These are phyloP conservation scores for Hormiphora californensis DNA, from an alignment of 37 sponge, comb jelly and placozoan genomes.

Conservation along the genomic window DNA sequence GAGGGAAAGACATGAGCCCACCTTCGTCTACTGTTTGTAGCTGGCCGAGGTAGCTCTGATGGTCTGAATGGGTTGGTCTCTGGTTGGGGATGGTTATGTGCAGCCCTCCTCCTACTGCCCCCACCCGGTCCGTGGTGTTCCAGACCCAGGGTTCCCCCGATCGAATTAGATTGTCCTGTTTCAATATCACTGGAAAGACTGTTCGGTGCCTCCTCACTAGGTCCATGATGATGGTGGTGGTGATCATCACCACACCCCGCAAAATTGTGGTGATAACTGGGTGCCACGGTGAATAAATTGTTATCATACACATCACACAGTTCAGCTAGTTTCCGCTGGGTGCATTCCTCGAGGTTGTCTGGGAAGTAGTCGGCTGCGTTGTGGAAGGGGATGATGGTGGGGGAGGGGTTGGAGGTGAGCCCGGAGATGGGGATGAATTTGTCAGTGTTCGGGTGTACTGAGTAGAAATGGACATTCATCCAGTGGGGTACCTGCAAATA, in stretches of 20 bases:
- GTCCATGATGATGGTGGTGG: not conserved
- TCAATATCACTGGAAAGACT: slow-evolving; percentile 23
- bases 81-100: not conserved
- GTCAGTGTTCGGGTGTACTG: not conserved
- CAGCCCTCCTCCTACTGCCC: not conserved
- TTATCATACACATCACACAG: slow-evolving; percentile 35
- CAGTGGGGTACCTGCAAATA: slow-evolving; percentile 23
- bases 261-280: not conserved
- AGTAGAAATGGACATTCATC: slow-evolving; percentile 53
- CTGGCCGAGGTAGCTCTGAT: slow-evolving; percentile 17
- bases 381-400: not conserved
- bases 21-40: slow-evolving; percentile 49
- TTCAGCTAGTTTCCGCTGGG: not conserved
- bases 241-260: too few species aligned
- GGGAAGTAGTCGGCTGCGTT: not conserved
- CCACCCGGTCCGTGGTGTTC: not conserved
- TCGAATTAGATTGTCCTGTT: not conserved
- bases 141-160: slow-evolving; percentile 38
- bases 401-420: not conserved
- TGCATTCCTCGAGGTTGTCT: slow-evolving; percentile 4
- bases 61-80: slow-evolving; percentile 58
- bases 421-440: slow-evolving; percentile 17
- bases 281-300: not conserved
- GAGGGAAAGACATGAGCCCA: slow-evolving; percentile 59
- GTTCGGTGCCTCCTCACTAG: not conserved